Conservation (phyloP, 2,113 vertebrate genomes). For the Petromus typicus region DNA sequence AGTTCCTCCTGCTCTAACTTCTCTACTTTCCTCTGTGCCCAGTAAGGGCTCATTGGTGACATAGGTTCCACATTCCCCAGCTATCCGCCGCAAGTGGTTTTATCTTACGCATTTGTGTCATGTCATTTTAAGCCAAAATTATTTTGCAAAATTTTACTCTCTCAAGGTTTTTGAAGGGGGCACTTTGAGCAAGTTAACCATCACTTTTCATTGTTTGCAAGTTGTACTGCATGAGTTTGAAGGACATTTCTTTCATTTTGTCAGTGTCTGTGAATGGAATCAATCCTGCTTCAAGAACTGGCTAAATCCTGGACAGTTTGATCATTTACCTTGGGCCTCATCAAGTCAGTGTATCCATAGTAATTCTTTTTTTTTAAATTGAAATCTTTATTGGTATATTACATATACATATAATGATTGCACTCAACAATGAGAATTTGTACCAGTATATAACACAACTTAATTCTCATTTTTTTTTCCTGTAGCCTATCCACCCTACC, state of each 20-base stretch:
- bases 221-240: not conserved
- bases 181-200: not conserved
- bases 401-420: no score
- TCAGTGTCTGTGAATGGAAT: not conserved
- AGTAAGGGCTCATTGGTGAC: not conserved
- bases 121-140: not conserved
- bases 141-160: conserved; percentile 10
- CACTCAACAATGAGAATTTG: no score
- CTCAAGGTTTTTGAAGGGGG: not conserved
- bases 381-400: no score
- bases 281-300: not conserved
- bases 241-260: not conserved
- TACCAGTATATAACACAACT: no score
- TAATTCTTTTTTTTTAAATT: no score
- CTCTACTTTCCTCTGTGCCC: not conserved
- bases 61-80: not conserved
- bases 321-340: not conserved
- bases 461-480: no score
- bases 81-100: not conserved
- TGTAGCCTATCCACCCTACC: no score
- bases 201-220: not conserved
- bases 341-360: not conserved
- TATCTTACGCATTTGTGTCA: not conserved
- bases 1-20: not conserved
- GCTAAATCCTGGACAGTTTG: not conserved